These are phyloP conservation scores for Oreochromis spilurus DNA, from an alignment of 2,113 vertebrate genomes.

Conservation along the genomic window DNA sequence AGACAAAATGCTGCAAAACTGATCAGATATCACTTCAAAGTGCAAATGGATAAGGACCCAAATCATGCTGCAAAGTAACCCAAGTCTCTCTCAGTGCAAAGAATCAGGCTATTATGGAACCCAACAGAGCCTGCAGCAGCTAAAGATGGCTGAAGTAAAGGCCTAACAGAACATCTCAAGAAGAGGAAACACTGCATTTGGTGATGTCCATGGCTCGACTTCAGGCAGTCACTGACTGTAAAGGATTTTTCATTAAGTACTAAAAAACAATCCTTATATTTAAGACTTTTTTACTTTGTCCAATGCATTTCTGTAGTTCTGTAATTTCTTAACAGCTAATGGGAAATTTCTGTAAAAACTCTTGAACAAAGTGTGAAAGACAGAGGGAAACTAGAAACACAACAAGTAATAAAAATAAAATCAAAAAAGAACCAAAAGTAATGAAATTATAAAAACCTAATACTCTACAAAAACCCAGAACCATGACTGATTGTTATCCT, in stretches of 20 bases:
- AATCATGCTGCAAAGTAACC: neutral
- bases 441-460: neutral
- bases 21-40: neutral
- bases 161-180: neutral
- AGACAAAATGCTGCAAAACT: neutral
- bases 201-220: neutral
- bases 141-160: neutral
- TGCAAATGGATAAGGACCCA: neutral
- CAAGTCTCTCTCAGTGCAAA: neutral
- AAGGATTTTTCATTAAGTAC: neutral
- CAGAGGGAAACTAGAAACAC: neutral
- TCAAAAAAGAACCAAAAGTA: neutral
- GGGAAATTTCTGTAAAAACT: neutral
- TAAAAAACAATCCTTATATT: rapidly evolving
- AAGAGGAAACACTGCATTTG: neutral
- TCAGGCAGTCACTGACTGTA: neutral
- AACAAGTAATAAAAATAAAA: neutral
- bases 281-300: neutral
- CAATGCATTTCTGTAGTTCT: neutral
- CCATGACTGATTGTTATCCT: neutral
- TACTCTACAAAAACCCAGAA: neutral
- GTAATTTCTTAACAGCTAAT: neutral
- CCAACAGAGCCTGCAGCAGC: neutral
- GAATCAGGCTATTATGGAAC: neutral
- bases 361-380: neutral